A percentile compares a stretch with the other conserved stretches of the same genome.
Evolutionary conservation across 2,113 vertebrate genomes (phyloP).

Genomic region (Clarias magur): DNA sequence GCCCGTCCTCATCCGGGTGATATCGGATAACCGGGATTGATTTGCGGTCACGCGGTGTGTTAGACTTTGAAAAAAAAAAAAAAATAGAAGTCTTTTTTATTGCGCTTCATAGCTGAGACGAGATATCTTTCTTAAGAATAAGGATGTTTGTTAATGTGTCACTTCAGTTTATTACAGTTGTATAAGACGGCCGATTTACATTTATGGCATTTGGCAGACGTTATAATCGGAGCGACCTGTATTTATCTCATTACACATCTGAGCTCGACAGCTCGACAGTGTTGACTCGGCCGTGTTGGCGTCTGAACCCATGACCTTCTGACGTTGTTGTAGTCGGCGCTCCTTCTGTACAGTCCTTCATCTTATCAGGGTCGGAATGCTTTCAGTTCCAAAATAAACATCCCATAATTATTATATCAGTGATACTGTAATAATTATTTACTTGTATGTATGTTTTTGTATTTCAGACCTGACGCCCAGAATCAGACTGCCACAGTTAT

Average conservation of each 20-base stretch:
- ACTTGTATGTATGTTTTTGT: neutral
- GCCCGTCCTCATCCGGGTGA: no score
- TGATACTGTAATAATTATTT: neutral
- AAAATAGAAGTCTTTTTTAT: no score
- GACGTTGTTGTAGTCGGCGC: neutral
- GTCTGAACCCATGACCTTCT: no score
- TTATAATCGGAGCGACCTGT: no score
- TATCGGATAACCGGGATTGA: no score
- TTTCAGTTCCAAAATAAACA: neutral
- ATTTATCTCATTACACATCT: no score
- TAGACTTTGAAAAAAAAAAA: no score
- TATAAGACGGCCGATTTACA: neutral
- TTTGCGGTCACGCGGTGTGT: no score
- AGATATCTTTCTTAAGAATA: neutral
- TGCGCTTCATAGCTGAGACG: no score
- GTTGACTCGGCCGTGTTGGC: no score
- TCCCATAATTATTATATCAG: neutral
- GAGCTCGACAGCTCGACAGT: no score
- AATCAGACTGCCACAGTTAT: slow-evolving; percentile 66
- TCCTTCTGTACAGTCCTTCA: neutral
- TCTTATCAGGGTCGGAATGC: neutral
- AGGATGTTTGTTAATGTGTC: neutral
- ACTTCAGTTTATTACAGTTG: neutral
- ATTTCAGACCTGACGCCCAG: slow-evolving; percentile 67
- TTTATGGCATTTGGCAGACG: no score